phyloP scores from a whole-genome alignment of 2,113 vertebrate genomes.

The Felis chaus region DNA sequence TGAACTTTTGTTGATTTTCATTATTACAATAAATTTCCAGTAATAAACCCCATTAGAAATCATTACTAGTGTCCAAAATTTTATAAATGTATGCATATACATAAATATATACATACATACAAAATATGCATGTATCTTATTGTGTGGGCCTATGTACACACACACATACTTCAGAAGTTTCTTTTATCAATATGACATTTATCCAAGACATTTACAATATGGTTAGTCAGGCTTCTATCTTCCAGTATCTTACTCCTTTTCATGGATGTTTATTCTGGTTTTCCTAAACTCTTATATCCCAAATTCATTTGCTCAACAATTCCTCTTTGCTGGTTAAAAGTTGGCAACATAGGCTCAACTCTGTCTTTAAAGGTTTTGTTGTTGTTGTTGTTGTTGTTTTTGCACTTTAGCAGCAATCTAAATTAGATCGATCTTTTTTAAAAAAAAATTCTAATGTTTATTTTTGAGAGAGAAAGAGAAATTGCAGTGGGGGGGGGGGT shows the following conservation, averaged over 20 bases:
- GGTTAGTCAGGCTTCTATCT: background rate
- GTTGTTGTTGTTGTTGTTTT: background rate
- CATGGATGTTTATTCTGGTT: background rate
- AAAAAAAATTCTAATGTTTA: no score
- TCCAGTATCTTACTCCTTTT: background rate
- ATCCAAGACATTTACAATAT: background rate
- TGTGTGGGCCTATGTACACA: background rate
- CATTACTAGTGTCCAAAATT: background rate
- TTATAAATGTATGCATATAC: background rate
- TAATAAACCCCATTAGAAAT: background rate
- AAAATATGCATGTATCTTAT: background rate
- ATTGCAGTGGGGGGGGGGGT: no score
- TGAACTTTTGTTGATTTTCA: background rate
- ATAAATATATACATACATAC: background rate
- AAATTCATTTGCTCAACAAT: background rate
- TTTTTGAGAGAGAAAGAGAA: no score
- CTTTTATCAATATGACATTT: background rate
- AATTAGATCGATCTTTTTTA: background rate
- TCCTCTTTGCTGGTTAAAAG: conserved; percentile 2
- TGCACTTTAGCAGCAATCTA: background rate
- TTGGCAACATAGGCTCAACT: background rate
- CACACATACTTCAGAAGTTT: background rate
- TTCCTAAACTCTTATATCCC: background rate
- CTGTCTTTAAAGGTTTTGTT: background rate
- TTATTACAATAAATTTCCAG: background rate